Evolutionary conservation across 2,113 vertebrate species (phyloP).

Genomic region (Pelobates fuscus): DNA sequence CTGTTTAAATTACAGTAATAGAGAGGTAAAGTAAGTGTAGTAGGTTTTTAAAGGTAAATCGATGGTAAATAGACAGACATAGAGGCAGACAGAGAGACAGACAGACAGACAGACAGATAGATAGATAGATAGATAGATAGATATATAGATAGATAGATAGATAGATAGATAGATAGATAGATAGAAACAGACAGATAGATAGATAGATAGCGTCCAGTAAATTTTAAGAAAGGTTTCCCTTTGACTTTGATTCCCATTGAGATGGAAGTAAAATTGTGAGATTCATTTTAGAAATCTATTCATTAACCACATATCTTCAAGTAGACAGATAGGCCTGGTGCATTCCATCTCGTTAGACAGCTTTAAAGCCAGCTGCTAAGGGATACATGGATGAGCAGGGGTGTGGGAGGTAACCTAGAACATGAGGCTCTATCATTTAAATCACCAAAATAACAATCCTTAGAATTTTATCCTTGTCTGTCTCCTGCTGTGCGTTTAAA

Average conservation of each 20-base stretch:
- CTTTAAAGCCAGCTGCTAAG: neutral
- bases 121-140: too few species aligned
- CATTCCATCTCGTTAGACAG: slow-evolving; percentile 9
- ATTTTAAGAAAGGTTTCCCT: slow-evolving; percentile 3
- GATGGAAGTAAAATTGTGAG: slow-evolving; percentile 30
- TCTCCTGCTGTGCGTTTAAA: neutral
- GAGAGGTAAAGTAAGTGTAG: too few species aligned
- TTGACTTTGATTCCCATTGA: slow-evolving; percentile 7
- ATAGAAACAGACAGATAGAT: too few species aligned
- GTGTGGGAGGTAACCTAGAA: neutral
- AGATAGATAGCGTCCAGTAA: too few species aligned
- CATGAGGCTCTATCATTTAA: slow-evolving; percentile 30
- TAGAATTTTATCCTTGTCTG: neutral
- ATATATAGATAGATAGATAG: too few species aligned
- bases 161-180: too few species aligned
- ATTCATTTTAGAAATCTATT: slow-evolving; percentile 22
- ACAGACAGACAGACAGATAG: too few species aligned
- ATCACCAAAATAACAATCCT: slow-evolving; percentile 18
- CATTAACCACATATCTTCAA: slow-evolving; percentile 36
- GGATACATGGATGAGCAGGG: neutral
- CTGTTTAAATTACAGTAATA: too few species aligned
- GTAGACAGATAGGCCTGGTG: neutral
- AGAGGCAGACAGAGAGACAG: too few species aligned
- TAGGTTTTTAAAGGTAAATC: too few species aligned
- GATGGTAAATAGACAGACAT: too few species aligned